Evolutionary conservation across 2,797 vertebrate genomes (phyloP).

Genomic region (Sphenopsis melanotis): DNA sequence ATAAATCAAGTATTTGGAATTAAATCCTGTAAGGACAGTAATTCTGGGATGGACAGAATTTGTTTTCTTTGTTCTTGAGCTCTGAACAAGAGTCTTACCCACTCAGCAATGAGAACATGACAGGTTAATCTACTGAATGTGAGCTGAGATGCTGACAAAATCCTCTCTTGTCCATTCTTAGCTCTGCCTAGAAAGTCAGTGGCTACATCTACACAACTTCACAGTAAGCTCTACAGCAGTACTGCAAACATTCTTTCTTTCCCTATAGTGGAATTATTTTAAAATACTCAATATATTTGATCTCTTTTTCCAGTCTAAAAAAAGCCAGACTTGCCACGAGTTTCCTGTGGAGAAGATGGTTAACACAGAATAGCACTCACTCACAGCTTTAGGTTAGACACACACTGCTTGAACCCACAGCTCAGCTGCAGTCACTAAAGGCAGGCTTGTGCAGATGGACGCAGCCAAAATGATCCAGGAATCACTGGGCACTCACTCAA

Average conservation of each 20-base stretch:
- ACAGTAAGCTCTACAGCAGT: background rate
- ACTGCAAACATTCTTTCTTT: background rate
- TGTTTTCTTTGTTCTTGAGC: slow-evolving; percentile 47
- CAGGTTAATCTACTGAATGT: background rate
- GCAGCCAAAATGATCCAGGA: background rate
- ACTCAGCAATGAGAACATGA: background rate
- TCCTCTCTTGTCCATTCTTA: background rate
- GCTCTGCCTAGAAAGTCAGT: background rate
- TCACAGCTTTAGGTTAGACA: background rate
- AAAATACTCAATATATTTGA: background rate
- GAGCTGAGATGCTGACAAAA: background rate
- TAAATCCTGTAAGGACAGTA: slow-evolving; percentile 53
- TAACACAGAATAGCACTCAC: background rate
- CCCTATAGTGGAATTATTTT: background rate
- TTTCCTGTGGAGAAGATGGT: background rate
- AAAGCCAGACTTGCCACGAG: background rate
- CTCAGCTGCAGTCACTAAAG: background rate
- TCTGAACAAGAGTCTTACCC: background rate
- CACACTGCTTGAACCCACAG: background rate
- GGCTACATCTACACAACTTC: background rate
- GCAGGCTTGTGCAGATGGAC: background rate
- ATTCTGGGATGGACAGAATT: slow-evolving; percentile 25
- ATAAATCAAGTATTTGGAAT: slow-evolving; percentile 4
- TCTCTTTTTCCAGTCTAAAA: background rate
- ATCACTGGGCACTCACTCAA: background rate